phyloP scores from a whole-genome alignment of 2,113 vertebrate species.

The Rynchops niger region DNA sequence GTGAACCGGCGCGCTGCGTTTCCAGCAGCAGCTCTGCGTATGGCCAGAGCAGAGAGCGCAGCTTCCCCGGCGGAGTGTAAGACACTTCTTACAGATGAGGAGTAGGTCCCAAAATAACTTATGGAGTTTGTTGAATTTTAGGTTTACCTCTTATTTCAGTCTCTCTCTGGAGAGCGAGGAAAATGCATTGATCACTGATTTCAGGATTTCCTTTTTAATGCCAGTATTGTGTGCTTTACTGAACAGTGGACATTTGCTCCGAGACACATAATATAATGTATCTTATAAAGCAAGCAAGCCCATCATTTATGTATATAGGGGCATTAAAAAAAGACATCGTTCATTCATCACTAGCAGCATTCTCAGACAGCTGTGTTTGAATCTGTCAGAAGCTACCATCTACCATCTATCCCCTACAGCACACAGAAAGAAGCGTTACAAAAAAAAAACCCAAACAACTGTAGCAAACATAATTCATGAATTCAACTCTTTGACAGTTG shows the following conservation, averaged over 20 bases:
- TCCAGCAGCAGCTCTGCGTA: background rate
- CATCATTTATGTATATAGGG: constrained; percentile 57
- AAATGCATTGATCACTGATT: background rate
- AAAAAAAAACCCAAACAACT: background rate
- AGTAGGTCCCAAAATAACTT: background rate
- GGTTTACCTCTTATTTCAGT: background rate
- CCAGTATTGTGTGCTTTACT: constrained; percentile 10
- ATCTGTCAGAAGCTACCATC: constrained; percentile 29
- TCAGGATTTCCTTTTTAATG: background rate
- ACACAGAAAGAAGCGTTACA: background rate
- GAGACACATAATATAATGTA: constrained; percentile 42
- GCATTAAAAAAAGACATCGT: constrained; percentile 52
- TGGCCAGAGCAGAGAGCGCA: background rate
- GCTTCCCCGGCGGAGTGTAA: background rate
- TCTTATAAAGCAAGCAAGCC: constrained; percentile 49
- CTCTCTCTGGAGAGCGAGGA: background rate
- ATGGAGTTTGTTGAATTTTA: background rate
- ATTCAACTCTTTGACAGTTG: constrained; percentile 20
- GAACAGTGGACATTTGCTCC: background rate
- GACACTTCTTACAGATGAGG: background rate
- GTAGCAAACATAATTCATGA: constrained; percentile 23
- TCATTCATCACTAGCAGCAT: constrained; percentile 43
- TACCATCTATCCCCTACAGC: constrained; percentile 14
- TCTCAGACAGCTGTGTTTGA: constrained; percentile 42
- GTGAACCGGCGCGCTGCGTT: fast-evolving